phyloP scores from a whole-genome alignment of 2,113 vertebrate species.

The Myiopsitta monachus region DNA sequence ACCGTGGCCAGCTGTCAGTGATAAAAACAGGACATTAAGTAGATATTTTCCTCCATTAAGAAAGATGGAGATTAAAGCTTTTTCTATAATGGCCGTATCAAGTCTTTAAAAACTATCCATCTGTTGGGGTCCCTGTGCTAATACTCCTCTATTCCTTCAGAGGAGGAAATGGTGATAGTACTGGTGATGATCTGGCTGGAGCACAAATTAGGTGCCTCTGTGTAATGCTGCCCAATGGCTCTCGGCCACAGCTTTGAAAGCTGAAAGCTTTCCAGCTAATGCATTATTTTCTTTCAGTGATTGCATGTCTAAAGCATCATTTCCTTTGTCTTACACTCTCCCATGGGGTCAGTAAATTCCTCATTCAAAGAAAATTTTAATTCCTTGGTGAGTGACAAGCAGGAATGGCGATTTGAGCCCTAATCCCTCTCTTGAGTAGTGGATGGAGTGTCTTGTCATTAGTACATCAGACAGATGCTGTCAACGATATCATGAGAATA shows the following conservation, averaged over 20 bases:
- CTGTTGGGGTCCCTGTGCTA: neutral
- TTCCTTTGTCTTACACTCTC: slow-evolving; percentile 1
- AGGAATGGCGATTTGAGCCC: neutral
- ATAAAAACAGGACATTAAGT: neutral
- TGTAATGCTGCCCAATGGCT: neutral
- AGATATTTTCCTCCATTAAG: neutral
- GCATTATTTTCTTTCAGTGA: slow-evolving; percentile 45
- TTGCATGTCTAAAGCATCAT: slow-evolving; percentile 48
- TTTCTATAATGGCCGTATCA: neutral
- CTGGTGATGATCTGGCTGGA: neutral
- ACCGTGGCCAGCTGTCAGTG: neutral
- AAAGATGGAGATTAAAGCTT: neutral
- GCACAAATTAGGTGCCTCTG: neutral
- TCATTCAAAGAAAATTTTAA: slow-evolving; percentile 58
- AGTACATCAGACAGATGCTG: slow-evolving; percentile 19
- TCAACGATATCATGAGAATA: slow-evolving; percentile 1
- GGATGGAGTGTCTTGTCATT: slow-evolving; percentile 17
- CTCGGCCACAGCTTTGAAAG: neutral
- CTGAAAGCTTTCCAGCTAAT: neutral
- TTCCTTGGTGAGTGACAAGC: slow-evolving; percentile 53
- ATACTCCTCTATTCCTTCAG: neutral
- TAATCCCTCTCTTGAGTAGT: slow-evolving; percentile 24
- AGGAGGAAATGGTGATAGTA: neutral
- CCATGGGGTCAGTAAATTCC: neutral
- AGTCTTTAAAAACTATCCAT: neutral